Base-by-base conservation (phyloP, 1,140 invertebrate species). In the Cyphomyrmex costatus region DNA sequence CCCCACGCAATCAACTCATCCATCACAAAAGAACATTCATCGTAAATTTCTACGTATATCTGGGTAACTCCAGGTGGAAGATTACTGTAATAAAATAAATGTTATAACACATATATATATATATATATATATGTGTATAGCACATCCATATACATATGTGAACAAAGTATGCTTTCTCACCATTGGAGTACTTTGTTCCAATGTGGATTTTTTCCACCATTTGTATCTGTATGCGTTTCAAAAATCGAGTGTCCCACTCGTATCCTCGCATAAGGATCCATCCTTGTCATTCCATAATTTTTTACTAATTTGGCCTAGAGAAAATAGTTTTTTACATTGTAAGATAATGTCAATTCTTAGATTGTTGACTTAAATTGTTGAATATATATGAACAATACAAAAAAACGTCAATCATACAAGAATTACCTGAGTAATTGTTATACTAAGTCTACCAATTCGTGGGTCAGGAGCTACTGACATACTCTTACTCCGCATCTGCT, bases 251-350 rank as follows among this genome's bases (percentile, higher is more conserved):
- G 98, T 2, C 98, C 99, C 53, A 99, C 96, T 90, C 98, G 96
- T 65, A 99, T 93, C 90, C 98, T 96, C n/a, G 98, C 98, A 94
- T 99, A 99, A 0, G 98, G 98, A 95, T 99, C 98, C 99, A 99
- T 99, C 86, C 98, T 96, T 3, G 98, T 98, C 88, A 99, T 96
- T 51, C 99, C 99, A 97, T 99, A 99, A 95, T 99, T 99, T 95
- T 99, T 99, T 2, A 97, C 97, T 74, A 99, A 95, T 95, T 98
- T 99, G 10, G 98, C 97, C 96, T 98, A 21, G 19, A 85, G 86
- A 60, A 27, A 78, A 89, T 61, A 61, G 46, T 24, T 36, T 83
- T 33, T 83, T 88, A 63, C n/a, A 77, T 86, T 1, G 53, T 30
- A 42, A 30, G 36, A 51, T 58, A 24, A 16, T 42, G 3, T 1